Evolutionary conservation across 2,797 vertebrate species (phyloP).

Genomic region (Tapera naevia): DNA sequence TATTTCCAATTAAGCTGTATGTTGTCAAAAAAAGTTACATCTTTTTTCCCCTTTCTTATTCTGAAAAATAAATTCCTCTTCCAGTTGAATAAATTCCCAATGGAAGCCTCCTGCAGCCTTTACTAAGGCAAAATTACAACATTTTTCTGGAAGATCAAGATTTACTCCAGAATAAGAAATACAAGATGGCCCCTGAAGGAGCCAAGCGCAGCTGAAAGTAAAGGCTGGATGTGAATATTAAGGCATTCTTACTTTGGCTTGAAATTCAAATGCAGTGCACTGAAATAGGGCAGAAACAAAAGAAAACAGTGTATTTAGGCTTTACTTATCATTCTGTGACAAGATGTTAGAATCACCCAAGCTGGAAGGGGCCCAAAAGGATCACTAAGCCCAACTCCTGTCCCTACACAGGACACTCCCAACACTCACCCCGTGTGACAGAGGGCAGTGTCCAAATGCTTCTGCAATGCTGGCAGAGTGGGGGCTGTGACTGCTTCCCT

Average conservation of each 20-base stretch:
- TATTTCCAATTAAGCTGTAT: slow-evolving; percentile 40
- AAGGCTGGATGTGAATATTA: not conserved
- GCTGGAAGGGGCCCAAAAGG: too few species aligned
- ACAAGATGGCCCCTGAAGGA: not conserved
- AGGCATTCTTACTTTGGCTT: rapidly evolving
- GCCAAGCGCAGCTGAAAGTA: not conserved
- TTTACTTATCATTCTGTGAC: not conserved
- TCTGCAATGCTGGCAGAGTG: too few species aligned
- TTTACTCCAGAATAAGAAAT: not conserved
- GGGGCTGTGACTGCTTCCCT: too few species aligned
- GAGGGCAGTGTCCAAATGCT: too few species aligned
- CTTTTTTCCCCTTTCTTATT: not conserved
- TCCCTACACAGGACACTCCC: too few species aligned
- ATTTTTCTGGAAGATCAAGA: not conserved
- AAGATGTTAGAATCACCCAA: too few species aligned
- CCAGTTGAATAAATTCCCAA: not conserved
- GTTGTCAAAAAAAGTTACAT: not conserved
- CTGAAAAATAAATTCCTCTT: not conserved
- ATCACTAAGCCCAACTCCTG: too few species aligned
- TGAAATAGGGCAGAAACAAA: not conserved
- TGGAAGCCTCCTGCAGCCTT: not conserved
- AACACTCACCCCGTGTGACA: too few species aligned
- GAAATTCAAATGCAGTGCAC: not conserved
- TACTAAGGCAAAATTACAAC: not conserved
- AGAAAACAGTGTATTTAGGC: not conserved